Percentiles rank a stretch among this genome's conserved stretches.
Evolutionary conservation across 2,113 vertebrate genomes (phyloP).

Genomic region (Cinclus cinclus): DNA sequence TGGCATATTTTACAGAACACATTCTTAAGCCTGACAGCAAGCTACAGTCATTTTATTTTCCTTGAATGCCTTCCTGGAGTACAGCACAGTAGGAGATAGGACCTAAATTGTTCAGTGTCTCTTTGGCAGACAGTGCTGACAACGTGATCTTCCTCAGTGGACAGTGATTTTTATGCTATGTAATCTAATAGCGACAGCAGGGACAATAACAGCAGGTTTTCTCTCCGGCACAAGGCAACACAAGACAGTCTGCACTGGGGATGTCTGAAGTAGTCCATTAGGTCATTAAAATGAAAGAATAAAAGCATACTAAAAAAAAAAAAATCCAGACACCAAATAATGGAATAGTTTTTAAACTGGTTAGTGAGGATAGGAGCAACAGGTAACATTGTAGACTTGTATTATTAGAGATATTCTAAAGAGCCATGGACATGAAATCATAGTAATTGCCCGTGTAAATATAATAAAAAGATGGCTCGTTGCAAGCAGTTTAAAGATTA

Average conservation of each 20-base stretch:
- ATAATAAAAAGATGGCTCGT: not conserved
- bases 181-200: constrained; percentile 10
- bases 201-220: not conserved
- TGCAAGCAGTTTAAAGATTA: not conserved
- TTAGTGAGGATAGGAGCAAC: not conserved
- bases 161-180: constrained; percentile 41
- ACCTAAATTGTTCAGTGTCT: not conserved
- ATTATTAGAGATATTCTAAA: not conserved
- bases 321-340: not conserved
- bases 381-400: not conserved
- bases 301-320: not conserved
- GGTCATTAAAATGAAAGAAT: not conserved
- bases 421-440: not conserved
- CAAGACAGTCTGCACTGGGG: not conserved
- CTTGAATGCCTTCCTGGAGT: not conserved
- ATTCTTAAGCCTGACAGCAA: constrained; percentile 27
- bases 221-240: not conserved
- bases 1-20: constrained; percentile 11
- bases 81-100: constrained; percentile 17
- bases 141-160: constrained; percentile 3
- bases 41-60: constrained; percentile 13
- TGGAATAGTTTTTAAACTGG: not conserved
- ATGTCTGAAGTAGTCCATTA: not conserved
- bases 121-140: constrained; percentile 36
- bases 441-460: not conserved